Conservation (phyloP, 2,797 vertebrate genomes). For the Meda fulgida region DNA sequence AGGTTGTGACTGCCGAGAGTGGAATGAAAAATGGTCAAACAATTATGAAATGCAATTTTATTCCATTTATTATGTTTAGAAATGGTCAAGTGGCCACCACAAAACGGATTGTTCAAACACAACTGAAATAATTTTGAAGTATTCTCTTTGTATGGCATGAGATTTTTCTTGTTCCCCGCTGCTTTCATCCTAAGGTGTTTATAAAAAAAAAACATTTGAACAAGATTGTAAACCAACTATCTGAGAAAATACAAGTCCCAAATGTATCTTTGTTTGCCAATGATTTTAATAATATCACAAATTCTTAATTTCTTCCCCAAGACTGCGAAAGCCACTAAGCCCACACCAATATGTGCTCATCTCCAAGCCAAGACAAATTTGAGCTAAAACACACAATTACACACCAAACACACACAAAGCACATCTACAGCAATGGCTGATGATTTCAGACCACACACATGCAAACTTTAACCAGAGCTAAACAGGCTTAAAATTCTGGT, state of each 20-base stretch:
- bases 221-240: constrained; percentile 74
- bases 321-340: constrained; percentile 72
- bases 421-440: not conserved
- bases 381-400: constrained; percentile 57
- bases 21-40: not conserved
- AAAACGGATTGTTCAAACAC: not conserved
- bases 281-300: constrained; percentile 75
- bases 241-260: constrained; percentile 72
- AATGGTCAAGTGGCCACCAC: not conserved
- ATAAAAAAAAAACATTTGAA: constrained; percentile 75
- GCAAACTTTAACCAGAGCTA: not conserved
- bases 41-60: not conserved
- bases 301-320: constrained; percentile 64
- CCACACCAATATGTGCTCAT: constrained; percentile 76
- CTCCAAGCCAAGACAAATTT: constrained; percentile 69
- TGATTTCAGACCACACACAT: constrained; percentile 19
- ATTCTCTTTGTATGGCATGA: constrained; percentile 29
- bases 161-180: not conserved
- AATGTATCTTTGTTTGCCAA: constrained; percentile 66
- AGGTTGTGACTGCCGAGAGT: not conserved
- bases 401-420: constrained; percentile 4
- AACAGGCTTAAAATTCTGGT: not conserved
- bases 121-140: not conserved
- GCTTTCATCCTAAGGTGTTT: constrained; percentile 28
- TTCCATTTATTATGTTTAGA: constrained; percentile 8